Evolutionary conservation across 1,140 invertebrate genomes (phyloP).

Genomic region (Oscheius sp.): DNA sequence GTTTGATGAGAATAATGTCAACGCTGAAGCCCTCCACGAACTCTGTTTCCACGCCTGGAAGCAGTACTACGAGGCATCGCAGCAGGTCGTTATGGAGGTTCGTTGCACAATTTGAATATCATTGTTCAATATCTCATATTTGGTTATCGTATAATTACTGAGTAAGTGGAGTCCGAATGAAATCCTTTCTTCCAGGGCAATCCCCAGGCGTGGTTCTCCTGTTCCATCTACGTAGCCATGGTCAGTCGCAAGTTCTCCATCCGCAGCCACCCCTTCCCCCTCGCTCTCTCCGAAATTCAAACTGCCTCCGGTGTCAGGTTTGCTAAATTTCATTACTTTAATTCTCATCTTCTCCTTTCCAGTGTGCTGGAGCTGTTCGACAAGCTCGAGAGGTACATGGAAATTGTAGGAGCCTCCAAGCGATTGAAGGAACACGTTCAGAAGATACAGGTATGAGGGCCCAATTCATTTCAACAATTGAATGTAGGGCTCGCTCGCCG

Average conservation of each 20-base stretch:
- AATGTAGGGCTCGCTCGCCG: conserved; percentile 2
- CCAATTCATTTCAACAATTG: neutral
- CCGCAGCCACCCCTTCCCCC: neutral
- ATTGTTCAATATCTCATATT: neutral
- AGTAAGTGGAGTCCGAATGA: neutral
- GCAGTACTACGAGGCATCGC: neutral
- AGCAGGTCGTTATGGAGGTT: neutral
- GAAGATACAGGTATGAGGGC: neutral
- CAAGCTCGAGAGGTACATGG: neutral
- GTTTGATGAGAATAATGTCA: neutral
- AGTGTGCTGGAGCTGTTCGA: neutral
- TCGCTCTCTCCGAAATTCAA: neutral
- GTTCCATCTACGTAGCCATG: conserved; percentile 6
- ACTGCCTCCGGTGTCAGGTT: neutral
- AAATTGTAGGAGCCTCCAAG: neutral
- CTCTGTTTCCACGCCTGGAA: neutral
- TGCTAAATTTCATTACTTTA: neutral
- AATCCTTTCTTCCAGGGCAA: neutral
- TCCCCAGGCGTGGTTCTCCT: neutral
- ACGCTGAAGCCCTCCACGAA: neutral
- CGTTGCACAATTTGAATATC: no score
- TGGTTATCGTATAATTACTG: no score
- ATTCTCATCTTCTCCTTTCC: neutral
- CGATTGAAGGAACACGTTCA: conserved; percentile 1
- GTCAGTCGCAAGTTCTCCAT: neutral